Conservation (phyloP, 2,888 invertebrate genomes). For the Amphipoea lucens region DNA sequence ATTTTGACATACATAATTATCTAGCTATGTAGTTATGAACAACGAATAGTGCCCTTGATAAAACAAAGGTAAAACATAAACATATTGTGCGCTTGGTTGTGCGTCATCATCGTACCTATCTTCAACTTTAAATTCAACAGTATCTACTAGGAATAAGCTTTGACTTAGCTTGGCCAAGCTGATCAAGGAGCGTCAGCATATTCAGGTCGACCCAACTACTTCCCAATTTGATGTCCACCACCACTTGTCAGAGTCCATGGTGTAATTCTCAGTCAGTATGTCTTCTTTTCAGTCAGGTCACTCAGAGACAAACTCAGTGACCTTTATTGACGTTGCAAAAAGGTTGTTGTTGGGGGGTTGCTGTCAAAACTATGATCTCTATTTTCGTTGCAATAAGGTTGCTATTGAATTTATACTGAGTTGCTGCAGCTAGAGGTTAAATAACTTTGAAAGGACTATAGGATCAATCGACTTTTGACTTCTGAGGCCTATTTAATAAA, state of each 20-base stretch:
- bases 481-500: not conserved
- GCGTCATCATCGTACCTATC: not conserved
- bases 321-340: too few relatives aligned
- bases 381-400: not conserved
- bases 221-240: not conserved
- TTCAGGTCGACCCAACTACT: not conserved
- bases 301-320: too few relatives aligned
- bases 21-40: not conserved
- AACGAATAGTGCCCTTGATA: not conserved
- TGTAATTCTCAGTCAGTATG: too few relatives aligned
- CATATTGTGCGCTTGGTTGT: slow-evolving; percentile 20
- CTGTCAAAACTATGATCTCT: not conserved
- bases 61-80: not conserved
- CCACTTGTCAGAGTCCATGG: too few relatives aligned
- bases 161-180: not conserved
- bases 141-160: not conserved
- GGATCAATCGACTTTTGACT: not conserved
- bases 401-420: not conserved
- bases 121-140: not conserved
- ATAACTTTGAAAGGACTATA: not conserved
- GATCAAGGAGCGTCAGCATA: not conserved
- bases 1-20: not conserved
- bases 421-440: not conserved
- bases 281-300: too few relatives aligned
- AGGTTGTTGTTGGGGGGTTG: too few relatives aligned